Evolutionary conservation across 1,140 invertebrate species (phyloP).

Genomic region (Procambarus clarkii): DNA sequence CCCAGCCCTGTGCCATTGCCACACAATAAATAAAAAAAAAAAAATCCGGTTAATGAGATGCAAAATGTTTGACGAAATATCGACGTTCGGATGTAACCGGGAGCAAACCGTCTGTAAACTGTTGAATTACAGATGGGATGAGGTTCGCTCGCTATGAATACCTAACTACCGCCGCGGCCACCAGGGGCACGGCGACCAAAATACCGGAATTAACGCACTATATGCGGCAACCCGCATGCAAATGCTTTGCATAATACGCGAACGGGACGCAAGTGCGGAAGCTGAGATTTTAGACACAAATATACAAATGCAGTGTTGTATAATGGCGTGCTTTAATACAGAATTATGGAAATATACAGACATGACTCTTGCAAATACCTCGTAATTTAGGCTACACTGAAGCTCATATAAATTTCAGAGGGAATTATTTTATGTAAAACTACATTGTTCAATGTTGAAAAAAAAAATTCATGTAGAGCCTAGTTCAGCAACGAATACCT

Average conservation of each 20-base stretch:
- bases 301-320: too few relatives aligned
- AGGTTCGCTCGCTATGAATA: neutral
- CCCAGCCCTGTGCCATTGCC: neutral
- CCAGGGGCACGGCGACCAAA: neutral
- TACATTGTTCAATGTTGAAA: too few relatives aligned
- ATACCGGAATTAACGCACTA: neutral
- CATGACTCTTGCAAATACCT: too few relatives aligned
- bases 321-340: too few relatives aligned
- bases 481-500: too few relatives aligned
- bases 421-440: too few relatives aligned
- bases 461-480: too few relatives aligned
- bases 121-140: neutral
- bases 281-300: neutral
- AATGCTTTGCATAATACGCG: neutral
- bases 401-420: too few relatives aligned
- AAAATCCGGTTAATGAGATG: neutral
- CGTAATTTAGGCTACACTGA: too few relatives aligned
- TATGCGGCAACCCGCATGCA: neutral
- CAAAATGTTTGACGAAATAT: neutral
- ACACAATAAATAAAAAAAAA: neutral
- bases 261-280: neutral
- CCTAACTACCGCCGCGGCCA: neutral
- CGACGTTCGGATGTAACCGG: neutral
- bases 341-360: too few relatives aligned
- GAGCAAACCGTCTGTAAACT: neutral